These are phyloP conservation scores for Nephrocerus scutellatus DNA, from an alignment of 2,888 invertebrate genomes.

Conservation along the genomic window DNA sequence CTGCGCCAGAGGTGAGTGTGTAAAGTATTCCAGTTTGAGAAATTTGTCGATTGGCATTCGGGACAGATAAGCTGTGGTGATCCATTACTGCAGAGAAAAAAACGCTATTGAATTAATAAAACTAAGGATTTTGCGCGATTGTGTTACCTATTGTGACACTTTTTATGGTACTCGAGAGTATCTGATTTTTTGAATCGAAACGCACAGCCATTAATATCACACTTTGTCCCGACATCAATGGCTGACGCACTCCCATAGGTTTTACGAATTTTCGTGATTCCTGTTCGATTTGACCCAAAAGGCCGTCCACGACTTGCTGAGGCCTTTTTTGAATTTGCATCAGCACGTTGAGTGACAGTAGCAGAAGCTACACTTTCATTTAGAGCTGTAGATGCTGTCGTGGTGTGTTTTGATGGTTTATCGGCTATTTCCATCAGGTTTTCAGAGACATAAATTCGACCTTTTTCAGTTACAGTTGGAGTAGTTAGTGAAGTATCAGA, in stretches of 20 bases:
- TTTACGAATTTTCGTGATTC: slow-evolving; percentile 33
- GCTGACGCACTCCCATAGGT: slow-evolving; percentile 21
- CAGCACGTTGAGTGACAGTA: not conserved
- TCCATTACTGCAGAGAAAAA: slow-evolving; percentile 16
- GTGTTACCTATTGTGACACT: slow-evolving; percentile 37
- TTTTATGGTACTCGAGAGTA: slow-evolving; percentile 40
- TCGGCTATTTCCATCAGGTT: slow-evolving; percentile 34
- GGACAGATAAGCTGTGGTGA: slow-evolving; percentile 51
- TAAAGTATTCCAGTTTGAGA: slow-evolving; percentile 58
- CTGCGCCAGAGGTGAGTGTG: slow-evolving; percentile 73
- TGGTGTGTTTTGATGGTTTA: slow-evolving; percentile 1
- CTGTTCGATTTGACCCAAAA: slow-evolving; percentile 40
- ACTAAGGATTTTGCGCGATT: not conserved
- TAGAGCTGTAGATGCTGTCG: not conserved
- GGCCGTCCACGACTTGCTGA: slow-evolving; percentile 39
- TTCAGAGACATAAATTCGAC: slow-evolving; percentile 44
- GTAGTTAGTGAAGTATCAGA: slow-evolving; percentile 4
- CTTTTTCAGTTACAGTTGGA: slow-evolving; percentile 31
- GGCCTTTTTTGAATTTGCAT: slow-evolving; percentile 3
- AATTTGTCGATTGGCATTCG: slow-evolving; percentile 53
- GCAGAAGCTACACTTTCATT: not conserved
- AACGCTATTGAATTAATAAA: not conserved
- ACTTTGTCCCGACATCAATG: slow-evolving; percentile 33
- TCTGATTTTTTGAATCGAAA: slow-evolving; percentile 40
- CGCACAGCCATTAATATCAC: slow-evolving; percentile 39